These are phyloP conservation scores for Eremobia ochroleuca DNA, from an alignment of 2,888 invertebrate species.

Conservation along the genomic window DNA sequence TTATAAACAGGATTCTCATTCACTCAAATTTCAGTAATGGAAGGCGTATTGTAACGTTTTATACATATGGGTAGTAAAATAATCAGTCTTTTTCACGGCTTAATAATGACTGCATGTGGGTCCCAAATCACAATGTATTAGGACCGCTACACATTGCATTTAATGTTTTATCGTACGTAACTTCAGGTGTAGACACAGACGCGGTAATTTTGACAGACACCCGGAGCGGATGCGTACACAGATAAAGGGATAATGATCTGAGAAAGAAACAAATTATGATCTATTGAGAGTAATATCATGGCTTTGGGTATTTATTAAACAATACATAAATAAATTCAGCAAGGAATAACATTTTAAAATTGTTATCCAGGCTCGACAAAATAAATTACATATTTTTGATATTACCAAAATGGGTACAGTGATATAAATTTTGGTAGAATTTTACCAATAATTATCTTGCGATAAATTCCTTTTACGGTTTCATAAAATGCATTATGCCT, in stretches of 20 bases:
- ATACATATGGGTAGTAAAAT: not conserved
- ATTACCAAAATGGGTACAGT: constrained; percentile 20
- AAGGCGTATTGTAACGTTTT: constrained; percentile 14
- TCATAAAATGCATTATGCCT: constrained; percentile 56
- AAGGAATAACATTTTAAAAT: not conserved
- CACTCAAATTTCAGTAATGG: constrained; percentile 24
- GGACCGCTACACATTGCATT: not conserved
- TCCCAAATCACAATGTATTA: not conserved
- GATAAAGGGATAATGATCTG: too few species aligned
- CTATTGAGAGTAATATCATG: not conserved
- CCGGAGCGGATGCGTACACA: too few species aligned
- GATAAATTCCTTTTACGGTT: constrained; percentile 67
- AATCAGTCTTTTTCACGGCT: constrained; percentile 15
- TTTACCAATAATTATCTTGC: constrained; percentile 60
- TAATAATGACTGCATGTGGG: not conserved
- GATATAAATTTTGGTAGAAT: constrained; percentile 28
- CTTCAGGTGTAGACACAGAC: too few species aligned
- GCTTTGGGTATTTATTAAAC: not conserved
- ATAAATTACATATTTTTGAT: constrained; percentile 10
- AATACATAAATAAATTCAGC: not conserved
- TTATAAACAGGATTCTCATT: constrained; percentile 50
- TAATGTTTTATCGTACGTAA: not conserved
- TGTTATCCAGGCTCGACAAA: not conserved
- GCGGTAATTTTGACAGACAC: too few species aligned
- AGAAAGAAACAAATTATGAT: not conserved